phyloP scores from a whole-genome alignment of 1,140 invertebrate genomes.

The Tetragnatha versicolor region DNA sequence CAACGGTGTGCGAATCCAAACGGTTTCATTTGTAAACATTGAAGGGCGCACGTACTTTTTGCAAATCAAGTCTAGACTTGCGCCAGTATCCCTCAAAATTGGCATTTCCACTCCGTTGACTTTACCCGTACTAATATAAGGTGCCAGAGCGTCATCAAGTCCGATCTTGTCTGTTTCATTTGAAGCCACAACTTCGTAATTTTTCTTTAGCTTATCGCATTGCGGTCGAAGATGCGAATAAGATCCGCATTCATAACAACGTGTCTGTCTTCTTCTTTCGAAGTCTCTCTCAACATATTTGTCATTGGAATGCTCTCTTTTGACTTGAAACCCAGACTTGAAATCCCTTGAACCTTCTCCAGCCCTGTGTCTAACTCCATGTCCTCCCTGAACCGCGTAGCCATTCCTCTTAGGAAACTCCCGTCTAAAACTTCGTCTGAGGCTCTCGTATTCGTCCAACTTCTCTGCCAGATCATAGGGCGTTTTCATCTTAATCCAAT shows the following conservation, averaged over 20 bases:
- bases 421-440: not conserved
- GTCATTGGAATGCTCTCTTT: no score
- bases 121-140: not conserved
- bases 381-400: no score
- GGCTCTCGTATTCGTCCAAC: not conserved
- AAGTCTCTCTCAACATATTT: not conserved
- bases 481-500: not conserved
- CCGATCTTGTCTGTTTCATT: no score
- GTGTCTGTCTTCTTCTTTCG: not conserved
- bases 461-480: not conserved
- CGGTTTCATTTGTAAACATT: not conserved
- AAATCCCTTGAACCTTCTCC: no score
- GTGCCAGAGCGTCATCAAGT: not conserved
- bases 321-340: no score
- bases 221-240: not conserved
- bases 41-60: not conserved
- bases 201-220: not conserved
- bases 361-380: no score
- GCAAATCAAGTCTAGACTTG: not conserved
- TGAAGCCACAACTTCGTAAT: not conserved
- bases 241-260: conserved; percentile 1
- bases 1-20: not conserved
- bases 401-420: not conserved
- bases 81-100: not conserved
- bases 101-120: not conserved